Evolutionary conservation across 2,113 vertebrate species (phyloP), one percentile per base, ranked within the genome.

Genomic region (Pterocles orientalis): DNA sequence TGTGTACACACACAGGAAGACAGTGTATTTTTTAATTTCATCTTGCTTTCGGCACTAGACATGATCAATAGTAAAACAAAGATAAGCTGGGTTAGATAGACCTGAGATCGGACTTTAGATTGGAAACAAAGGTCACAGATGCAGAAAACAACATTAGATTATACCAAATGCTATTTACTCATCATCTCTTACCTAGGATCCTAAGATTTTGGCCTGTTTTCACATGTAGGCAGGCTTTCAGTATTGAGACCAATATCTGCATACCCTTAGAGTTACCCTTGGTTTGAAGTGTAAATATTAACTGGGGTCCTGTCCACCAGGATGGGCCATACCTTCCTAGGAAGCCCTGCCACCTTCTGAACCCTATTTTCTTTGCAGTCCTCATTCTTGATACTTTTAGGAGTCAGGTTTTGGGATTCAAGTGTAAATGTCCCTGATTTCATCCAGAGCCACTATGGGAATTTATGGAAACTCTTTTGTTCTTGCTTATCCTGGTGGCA

Each of bases 211-310:
- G 18, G 3, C 21, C 20, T 50, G 18, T 54, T 73, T 8, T 21
- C 23, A 50, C 9, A 9, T 33, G 7, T 26, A 65, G 20, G 26
- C 43, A 92, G 31, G 9, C 3, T 17, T 91, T 78, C 21, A 17
- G 4, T 25, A 14, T 64, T 75, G 26, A 90, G 14, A 84, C 10
- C 8, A 58, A 18, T 15, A 23, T n/a, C 29, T 68, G 7, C 2
- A 0, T n/a, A 41, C 8, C 1, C 12, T 36, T 45, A 50, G 24
- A 6, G 11, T 56, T 61, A 80, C 4, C 6, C n/a, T 76, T 1
- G 1, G 18, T 57, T 73, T 65, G 68, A 86, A 83, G 65, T n/a
- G 18, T 41, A n/a, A 82, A n/a, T 13, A 15, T 84, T 61, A 58
- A 3, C 62, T 66, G n/a, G 26, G 58, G 73, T 54, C 24, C 60